Percentiles rank a stretch among this genome's conserved stretches.
phyloP scores from a whole-genome alignment of 2,113 vertebrate genomes.

The Murina feae region DNA sequence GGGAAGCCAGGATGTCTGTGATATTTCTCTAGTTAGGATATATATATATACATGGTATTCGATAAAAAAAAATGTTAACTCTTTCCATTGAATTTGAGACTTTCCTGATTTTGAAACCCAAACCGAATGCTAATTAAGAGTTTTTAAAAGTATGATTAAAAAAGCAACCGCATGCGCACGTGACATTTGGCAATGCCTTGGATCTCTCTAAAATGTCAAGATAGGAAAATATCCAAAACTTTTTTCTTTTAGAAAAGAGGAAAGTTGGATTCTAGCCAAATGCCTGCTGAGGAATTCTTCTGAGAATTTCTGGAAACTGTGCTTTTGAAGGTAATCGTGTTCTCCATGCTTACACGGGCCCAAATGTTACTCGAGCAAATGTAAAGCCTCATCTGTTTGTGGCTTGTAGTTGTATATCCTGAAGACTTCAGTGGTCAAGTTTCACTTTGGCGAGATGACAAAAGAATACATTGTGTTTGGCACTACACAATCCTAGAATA shows the following conservation, averaged over 20 bases:
- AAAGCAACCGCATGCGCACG: not conserved
- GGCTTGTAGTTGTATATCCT: slow-evolving; percentile 46
- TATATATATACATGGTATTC: not conserved
- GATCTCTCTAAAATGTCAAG: slow-evolving; percentile 47
- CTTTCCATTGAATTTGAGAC: slow-evolving; percentile 43
- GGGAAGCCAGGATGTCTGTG: slow-evolving; percentile 60
- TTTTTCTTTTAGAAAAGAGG: slow-evolving; percentile 4
- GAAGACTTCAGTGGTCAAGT: slow-evolving; percentile 48
- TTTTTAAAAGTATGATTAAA: slow-evolving; percentile 8
- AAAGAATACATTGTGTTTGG: slow-evolving; percentile 55
- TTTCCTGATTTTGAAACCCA: slow-evolving; percentile 24
- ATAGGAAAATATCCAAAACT: slow-evolving; percentile 51
- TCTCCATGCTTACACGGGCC: slow-evolving; percentile 55
- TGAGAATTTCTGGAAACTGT: slow-evolving; percentile 38
- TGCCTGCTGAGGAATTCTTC: slow-evolving; percentile 53
- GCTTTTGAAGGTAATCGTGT: slow-evolving; percentile 59
- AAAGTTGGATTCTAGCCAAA: slow-evolving; percentile 49
- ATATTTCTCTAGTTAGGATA: slow-evolving; percentile 46
- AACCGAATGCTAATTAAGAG: slow-evolving; percentile 48
- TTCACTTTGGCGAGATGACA: slow-evolving; percentile 64
- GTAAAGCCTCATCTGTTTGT: slow-evolving; percentile 48
- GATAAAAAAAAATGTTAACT: slow-evolving; percentile 57
- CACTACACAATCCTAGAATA: slow-evolving; percentile 19
- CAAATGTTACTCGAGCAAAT: slow-evolving; percentile 48
- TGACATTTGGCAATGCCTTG: slow-evolving; percentile 28